Evolutionary conservation across 2,888 invertebrate genomes (phyloP), one percentile per base, ranked within the genome.

Genomic region (Keiferia lycopersicella): DNA sequence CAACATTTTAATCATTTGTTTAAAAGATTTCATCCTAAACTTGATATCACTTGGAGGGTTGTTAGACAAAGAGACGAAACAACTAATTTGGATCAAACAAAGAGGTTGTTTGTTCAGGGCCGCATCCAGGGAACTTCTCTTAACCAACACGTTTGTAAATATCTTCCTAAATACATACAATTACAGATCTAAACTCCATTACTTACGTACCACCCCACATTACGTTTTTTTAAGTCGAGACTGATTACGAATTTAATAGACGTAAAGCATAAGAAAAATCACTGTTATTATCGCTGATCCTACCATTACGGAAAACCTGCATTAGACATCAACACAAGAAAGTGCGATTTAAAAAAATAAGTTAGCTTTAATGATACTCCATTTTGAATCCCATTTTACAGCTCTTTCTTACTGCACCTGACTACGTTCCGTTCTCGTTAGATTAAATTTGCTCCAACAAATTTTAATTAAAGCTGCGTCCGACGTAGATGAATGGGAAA

Each of bases 401-500:
- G 45, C 45, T 45, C 45, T 41, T 14, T 41, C 12, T 41, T 41
- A n/a, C 45, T 8, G 34, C 56, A n/a, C 26, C 56, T 56, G 30
- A 26, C 30, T 56, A 56, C 56, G 56, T 34, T 34, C 53, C 38
- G 10, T 39, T 58, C 38, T 58, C 56, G 53, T 66, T 59, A 56
- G 62, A 66, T 61, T 61, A 68, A 66, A 67, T 63, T 66, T 64
- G 41, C 39, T 51, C 60, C 63, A 66, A 68, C 63, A 66, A 66
- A 66, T 65, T 66, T 68, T 66, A 68, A 66, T 68, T 65, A 66
- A 68, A 68, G 39, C 58, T 2, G 30, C 12, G 22, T 48, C 61
- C 57, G 61, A 62, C 62, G n/a, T 26, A 20, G 65, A 64, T 61
- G 64, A 63, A 68, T 66, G 63, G 63, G 64, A 60, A 66, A 67